Percentiles rank a stretch among this genome's conserved stretches.
These are phyloP conservation scores for Platalea minor DNA, from an alignment of 2,797 vertebrate genomes.

Conservation along the genomic window DNA sequence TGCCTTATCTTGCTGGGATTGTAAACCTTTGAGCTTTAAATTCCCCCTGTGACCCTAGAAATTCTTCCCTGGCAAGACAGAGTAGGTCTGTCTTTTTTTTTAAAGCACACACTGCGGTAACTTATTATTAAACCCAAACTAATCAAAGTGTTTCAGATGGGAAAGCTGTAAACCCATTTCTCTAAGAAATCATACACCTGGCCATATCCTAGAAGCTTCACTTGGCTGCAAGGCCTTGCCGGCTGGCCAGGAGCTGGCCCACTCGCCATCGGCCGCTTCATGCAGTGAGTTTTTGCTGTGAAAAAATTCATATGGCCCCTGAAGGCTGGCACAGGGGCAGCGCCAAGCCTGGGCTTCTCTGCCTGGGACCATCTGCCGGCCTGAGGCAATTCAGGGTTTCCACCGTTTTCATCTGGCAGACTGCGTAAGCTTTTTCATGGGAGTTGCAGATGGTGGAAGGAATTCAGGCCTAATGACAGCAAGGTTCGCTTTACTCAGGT, in stretches of 20 bases:
- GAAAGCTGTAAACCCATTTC: background rate
- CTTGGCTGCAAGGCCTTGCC: background rate
- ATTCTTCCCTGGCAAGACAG: background rate
- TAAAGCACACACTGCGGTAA: background rate
- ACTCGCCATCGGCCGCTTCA: accelerated
- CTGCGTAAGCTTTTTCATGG: background rate
- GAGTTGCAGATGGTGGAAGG: background rate
- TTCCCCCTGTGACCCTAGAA: background rate
- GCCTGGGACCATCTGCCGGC: background rate
- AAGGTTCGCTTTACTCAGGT: background rate
- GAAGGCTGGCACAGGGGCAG: background rate
- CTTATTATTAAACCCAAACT: background rate
- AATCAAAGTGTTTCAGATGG: background rate
- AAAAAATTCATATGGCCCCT: background rate
- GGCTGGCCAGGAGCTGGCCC: background rate
- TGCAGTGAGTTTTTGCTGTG: background rate
- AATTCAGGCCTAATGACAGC: background rate
- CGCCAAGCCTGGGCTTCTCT: background rate
- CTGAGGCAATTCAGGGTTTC: background rate
- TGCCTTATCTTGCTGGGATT: constrained; percentile 44
- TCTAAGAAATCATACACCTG: background rate
- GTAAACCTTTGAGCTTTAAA: constrained; percentile 51
- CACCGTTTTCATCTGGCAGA: background rate
- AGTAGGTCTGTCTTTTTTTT: background rate
- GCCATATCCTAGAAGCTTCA: background rate